Evolutionary conservation across 2,113 vertebrate species (phyloP).

Genomic region (Percopsis transmontana): DNA sequence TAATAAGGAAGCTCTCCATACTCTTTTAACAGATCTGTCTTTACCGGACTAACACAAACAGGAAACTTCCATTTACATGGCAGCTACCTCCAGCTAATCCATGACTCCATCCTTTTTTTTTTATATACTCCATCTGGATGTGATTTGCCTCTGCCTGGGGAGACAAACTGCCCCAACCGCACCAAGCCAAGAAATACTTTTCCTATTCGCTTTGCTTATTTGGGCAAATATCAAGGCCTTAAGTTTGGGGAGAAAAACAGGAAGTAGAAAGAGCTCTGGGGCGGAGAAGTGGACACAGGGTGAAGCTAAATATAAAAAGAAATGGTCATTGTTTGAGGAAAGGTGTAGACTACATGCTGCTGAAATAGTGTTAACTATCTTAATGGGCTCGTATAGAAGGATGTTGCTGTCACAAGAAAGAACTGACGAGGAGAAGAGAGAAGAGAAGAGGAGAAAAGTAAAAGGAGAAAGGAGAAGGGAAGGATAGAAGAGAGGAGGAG

Average conservation of each 20-base stretch:
- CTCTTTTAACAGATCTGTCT: slow-evolving; percentile 29
- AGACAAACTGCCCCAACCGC: slow-evolving; percentile 27
- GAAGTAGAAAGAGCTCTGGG: slow-evolving; percentile 6
- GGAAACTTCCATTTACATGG: slow-evolving; percentile 56
- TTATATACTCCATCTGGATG: slow-evolving; percentile 64
- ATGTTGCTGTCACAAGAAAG: not conserved
- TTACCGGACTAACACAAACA: slow-evolving; percentile 49
- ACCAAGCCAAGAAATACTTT: slow-evolving; percentile 69
- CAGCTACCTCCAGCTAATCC: slow-evolving; percentile 56
- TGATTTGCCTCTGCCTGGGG: slow-evolving; percentile 50
- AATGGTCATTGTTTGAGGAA: no score
- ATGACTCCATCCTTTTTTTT: slow-evolving; percentile 32
- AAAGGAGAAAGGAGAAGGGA: not conserved
- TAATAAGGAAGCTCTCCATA: slow-evolving; percentile 25
- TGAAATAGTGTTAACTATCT: no score
- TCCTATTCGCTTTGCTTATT: slow-evolving; percentile 64
- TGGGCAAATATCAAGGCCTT: slow-evolving; percentile 64
- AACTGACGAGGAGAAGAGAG: slow-evolving; percentile 1
- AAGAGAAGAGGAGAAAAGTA: not conserved
- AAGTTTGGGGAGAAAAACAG: slow-evolving; percentile 20
- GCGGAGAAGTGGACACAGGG: slow-evolving; percentile 12
- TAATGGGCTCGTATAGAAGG: slow-evolving; percentile 7
- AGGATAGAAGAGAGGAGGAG: not conserved
- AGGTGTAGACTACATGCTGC: no score
- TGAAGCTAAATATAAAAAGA: no score